Base-by-base conservation (phyloP, 2,888 invertebrate species). In the Eumacrocentrus americanus region DNA sequence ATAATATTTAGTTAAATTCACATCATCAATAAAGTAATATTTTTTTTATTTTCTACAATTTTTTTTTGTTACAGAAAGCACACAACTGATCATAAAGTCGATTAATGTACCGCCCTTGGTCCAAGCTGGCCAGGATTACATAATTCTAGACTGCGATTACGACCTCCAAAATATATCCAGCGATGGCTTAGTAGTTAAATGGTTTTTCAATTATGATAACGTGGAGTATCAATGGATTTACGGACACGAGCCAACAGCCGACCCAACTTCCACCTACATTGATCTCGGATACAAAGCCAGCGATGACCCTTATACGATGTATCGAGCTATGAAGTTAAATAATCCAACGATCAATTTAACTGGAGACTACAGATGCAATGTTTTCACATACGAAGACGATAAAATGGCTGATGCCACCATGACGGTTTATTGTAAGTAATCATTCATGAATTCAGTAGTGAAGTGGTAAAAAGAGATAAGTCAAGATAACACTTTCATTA, bases 331-430 rank as follows among this genome's bases (percentile, higher is more conserved):
- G 72, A 83, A 83, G 72, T 83, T 87, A 67, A 75, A 83, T 46
- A 82, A 80, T 58, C 83, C 84, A 35, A 81, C 81, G 29, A 78
- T 82, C 35, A 82, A 84, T 40, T 76, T 86, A 44, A 81, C 83
- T 1, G 86, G 86, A 23, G 81, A 83, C 66, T 87, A 86, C 73
- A 83, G 80, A 23, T 87, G 87, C 74, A 82, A 81, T 67, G 84
- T 87, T 54, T 84, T 83, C 58, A 83, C 84, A 42, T 81, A 75
- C 65, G 68, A 69, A 34, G 78, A 76, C 54, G 86, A 86, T 68
- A 81, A 76, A 35, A 71, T 71, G 2, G 81, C 81, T 20, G 82
- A 81, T 58, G 83, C 83, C 54, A 78, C 79, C 29, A 83, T 87
- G 82, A 80, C 84, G 47, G 81, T 86, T 64, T 86, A 84, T 69